These are phyloP conservation scores for Tragelaphus eurycerus DNA, from an alignment of 2,797 vertebrate genomes.

Conservation along the genomic window DNA sequence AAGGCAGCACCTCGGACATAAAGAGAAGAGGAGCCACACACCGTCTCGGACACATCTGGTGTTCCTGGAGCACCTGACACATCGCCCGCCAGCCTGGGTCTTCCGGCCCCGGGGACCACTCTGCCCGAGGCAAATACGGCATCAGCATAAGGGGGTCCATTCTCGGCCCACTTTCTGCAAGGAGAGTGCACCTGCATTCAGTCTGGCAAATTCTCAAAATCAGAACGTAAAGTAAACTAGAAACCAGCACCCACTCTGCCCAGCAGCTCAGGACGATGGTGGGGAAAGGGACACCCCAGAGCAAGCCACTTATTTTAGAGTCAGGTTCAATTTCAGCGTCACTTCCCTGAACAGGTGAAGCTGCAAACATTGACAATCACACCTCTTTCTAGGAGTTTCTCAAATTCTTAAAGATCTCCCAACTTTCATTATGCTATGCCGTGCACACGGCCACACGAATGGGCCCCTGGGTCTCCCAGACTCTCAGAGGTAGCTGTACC, in stretches of 20 bases:
- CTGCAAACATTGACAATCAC: neutral
- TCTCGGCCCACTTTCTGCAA: neutral
- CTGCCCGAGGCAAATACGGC: neutral
- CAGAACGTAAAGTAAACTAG: neutral
- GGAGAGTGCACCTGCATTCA: slow-evolving; percentile 22
- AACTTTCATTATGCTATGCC: neutral
- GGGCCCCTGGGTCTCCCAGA: neutral
- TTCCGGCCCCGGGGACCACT: neutral
- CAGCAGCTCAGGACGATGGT: neutral
- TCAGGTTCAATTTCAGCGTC: neutral
- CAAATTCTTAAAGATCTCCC: neutral
- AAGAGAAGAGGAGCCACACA: neutral
- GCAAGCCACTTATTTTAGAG: neutral
- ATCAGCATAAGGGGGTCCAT: slow-evolving; percentile 8
- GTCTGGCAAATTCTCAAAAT: neutral
- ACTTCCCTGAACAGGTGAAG: neutral
- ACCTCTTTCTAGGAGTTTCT: neutral
- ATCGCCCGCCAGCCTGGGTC: neutral
- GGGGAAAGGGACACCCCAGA: neutral
- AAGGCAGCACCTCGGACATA: neutral
- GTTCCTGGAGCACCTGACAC: neutral
- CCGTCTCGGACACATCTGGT: neutral
- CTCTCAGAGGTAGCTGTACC: neutral
- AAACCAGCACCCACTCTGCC: neutral
- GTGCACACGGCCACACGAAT: fast-evolving